Conservation (phyloP, 2,888 invertebrate species). For the Acronicta alni region DNA sequence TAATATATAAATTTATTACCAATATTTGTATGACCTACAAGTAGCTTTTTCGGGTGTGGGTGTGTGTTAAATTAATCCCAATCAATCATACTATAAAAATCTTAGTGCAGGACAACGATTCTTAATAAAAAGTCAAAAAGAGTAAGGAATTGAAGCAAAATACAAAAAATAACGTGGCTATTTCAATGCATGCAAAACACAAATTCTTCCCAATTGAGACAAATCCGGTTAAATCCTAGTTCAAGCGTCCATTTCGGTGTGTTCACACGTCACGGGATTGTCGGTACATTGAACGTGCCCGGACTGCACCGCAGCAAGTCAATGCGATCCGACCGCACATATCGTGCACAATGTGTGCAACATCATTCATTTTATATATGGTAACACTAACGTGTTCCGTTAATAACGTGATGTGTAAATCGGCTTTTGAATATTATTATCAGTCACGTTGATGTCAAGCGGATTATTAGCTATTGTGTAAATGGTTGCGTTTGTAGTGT, state of each 20-base stretch:
- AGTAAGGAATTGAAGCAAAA: too few species aligned
- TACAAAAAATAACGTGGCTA: too few species aligned
- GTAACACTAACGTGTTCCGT: constrained; percentile 23
- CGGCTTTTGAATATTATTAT: constrained; percentile 27
- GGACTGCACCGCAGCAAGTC: constrained; percentile 15
- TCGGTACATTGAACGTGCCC: constrained; percentile 21
- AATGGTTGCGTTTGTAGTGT: too few species aligned
- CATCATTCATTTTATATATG: constrained; percentile 48
- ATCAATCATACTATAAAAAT: too few species aligned
- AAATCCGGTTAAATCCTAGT: constrained; percentile 11
- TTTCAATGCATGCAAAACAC: neutral
- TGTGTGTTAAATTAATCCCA: too few species aligned
- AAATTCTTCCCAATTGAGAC: neutral
- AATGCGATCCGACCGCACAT: constrained; percentile 33
- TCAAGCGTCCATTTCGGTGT: constrained; percentile 13
- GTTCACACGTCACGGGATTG: constrained; percentile 24
- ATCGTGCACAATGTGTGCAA: constrained; percentile 30
- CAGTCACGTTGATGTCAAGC: neutral
- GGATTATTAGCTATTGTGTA: constrained; percentile 7
- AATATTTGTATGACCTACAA: too few species aligned
- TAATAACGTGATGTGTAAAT: constrained; percentile 36
- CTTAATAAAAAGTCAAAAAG: too few species aligned
- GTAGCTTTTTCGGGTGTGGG: too few species aligned
- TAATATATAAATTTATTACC: too few species aligned
- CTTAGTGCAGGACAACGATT: too few species aligned